Base-by-base conservation (phyloP, 2,797 vertebrate species). In the Linurgus olivaceus region DNA sequence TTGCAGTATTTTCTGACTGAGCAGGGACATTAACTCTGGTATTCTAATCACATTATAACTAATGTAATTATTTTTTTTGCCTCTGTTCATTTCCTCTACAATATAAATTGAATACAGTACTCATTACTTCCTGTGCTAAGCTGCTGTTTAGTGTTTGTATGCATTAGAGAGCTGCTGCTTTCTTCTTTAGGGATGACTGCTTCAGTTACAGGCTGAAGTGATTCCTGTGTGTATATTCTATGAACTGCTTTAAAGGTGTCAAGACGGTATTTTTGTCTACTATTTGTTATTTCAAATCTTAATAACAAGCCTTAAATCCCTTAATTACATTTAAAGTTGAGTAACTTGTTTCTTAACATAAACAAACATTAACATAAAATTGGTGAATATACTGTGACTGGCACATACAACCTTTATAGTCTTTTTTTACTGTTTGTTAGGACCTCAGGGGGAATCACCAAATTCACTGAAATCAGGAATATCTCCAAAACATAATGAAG, bases 401-500 rank as follows among this genome's bases (percentile, higher is more conserved):
- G 23, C 42, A 66, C 78, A 65, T 72, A 84, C 63, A 76, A 48
- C 58, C 59, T 81, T 70, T 85, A 83, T 48, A 89, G 76, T 96
- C 54, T 66, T 93, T 88, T 88, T 85, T 70, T 74, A 83, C 86
- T 75, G 90, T 96, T 96, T 92, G 89, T 90, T 96, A 99, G 99
- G 97, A 78, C 93, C 98, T 66, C 98, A 98, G 89, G 98, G 97
- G 45, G 98, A 98, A 58, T 96, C 98, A 15, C 91, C 97, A 31
- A 98, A 88, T 92, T 95, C 97, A 76, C 89, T 98, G 94, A 99
- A 99, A 97, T 97, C 98, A 47, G 97, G 94, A 88, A 84, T 96
- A 31, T 99, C 98, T 96, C 98, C 98, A 71, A 99, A 98, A 96
- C 97, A 96, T 48, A 99, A 98, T 42, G 99, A 99, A 94, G 98